Evolutionary conservation across 2,888 invertebrate species (phyloP), one percentile per base, ranked within the genome.

Genomic region (Caenorhabditis plicata): DNA sequence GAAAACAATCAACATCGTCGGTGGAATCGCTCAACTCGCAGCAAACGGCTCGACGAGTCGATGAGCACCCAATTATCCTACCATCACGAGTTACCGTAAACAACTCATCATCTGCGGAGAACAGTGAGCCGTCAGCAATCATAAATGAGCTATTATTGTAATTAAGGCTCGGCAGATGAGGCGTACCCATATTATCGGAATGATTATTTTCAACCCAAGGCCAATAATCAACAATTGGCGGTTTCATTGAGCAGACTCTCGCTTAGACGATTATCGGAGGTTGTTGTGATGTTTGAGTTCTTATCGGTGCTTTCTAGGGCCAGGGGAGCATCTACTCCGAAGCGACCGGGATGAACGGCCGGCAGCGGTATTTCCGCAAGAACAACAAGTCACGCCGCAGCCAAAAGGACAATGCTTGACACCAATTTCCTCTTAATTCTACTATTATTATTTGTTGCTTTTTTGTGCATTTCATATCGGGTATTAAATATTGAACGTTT

Each of bases 1-100:
- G 46, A 49, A 48, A 55, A 54, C 53, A 51, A 45, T 62, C 50
- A 33, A 50, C 58, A 13, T 63, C 63, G 25, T 66, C 66, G 8
- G 50, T 56, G 36, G 67, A 67, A 39, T 67, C 67, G 33, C 50
- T 64, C 9, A 64, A 64, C 52, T 67, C 67, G 25, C 52, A 56
- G 42, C 51, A 67, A 50, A 67, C 67, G 31, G 51, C 63, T 1
- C 41, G 54, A 22, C 56, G 63, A 25, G 49, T 55, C 36, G 52
- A 56, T 31, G 40, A 35, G 3, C 20, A 20, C 20, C 41, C 53
- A 11, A 35, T 63, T 26, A 29, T 45, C 42, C 44, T 60, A 17
- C 53, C 55, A 23, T 50, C 45, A 0, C 33, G 50, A 4, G 43
- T 63, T 17, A 27, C 43, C 31, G 51, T 47, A n/a, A 55, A 61